phyloP scores from a whole-genome alignment of 2,797 vertebrate genomes.

The Caiman crocodilus region DNA sequence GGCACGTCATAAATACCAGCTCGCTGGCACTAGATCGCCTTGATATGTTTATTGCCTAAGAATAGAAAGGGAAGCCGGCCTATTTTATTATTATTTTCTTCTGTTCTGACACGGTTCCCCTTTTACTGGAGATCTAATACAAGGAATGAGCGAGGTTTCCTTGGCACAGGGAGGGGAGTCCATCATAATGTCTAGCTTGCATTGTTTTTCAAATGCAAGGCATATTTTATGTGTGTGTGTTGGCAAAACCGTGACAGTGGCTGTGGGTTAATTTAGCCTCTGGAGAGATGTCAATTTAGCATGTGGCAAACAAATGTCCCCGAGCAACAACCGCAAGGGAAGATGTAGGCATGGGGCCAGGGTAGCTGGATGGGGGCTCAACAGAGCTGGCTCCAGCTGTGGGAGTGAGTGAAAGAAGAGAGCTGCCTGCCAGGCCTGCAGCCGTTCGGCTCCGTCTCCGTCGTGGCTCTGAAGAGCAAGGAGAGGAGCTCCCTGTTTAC shows the following conservation, averaged over 20 bases:
- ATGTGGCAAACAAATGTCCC: slow-evolving; percentile 48
- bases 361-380: background rate
- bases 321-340: slow-evolving; percentile 16
- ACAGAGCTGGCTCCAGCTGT: background rate
- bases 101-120: background rate
- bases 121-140: background rate
- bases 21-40: background rate
- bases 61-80: background rate
- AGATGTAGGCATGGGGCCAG: slow-evolving; percentile 2
- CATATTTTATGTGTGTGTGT: background rate
- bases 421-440: background rate
- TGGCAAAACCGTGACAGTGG: background rate
- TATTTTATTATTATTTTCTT: background rate
- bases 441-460: background rate
- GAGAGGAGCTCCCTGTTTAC: too few species aligned
- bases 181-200: too few species aligned
- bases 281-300: slow-evolving; percentile 31
- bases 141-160: background rate
- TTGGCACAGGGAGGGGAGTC: background rate
- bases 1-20: background rate
- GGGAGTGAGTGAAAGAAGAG: background rate
- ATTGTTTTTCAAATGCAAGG: too few species aligned
- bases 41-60: background rate
- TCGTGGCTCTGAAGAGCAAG: background rate
- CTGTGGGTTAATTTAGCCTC: slow-evolving; percentile 22